Evolutionary conservation across 2,888 invertebrate genomes (phyloP).

Genomic region (Sipunculus nudus): DNA sequence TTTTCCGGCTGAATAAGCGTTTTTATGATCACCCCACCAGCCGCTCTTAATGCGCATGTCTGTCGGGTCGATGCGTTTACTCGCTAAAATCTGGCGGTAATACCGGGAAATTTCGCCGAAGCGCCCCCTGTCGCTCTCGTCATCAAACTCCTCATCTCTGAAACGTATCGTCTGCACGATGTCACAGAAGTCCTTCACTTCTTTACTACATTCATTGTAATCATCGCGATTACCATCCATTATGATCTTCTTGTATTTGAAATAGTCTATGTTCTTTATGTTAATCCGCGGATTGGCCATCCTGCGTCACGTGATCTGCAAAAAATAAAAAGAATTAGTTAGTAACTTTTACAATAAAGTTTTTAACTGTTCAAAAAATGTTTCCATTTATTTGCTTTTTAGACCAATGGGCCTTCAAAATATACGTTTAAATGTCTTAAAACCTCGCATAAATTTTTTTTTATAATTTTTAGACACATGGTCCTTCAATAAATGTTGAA

Average conservation of each 20-base stretch:
- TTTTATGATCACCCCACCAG: conserved; percentile 45
- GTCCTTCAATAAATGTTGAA: no score
- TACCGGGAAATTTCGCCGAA: conserved; percentile 36
- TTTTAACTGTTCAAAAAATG: no score
- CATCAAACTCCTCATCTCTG: conserved; percentile 43
- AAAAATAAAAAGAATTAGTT: no score
- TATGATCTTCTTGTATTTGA: conserved; percentile 42
- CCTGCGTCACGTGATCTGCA: no score
- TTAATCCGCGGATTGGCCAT: conserved; percentile 41
- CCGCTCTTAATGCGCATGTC: conserved; percentile 44
- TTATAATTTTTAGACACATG: no score
- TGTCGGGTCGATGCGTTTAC: conserved; percentile 38
- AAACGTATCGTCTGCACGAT: conserved; percentile 41
- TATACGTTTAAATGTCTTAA: no score
- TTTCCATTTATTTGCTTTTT: no score
- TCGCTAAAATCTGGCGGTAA: conserved; percentile 38
- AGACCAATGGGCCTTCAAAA: no score
- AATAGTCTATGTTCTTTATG: conserved; percentile 46
- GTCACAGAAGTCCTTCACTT: conserved; percentile 38
- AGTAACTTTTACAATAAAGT: no score
- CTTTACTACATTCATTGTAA: conserved; percentile 36
- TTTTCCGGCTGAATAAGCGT: conserved; percentile 41
- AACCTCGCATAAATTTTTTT: no score
- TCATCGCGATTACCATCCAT: conserved; percentile 45
- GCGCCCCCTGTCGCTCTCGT: conserved; percentile 28